Conservation (phyloP, 2,797 vertebrate genomes). For the Pseudotriccus pelzelni region DNA sequence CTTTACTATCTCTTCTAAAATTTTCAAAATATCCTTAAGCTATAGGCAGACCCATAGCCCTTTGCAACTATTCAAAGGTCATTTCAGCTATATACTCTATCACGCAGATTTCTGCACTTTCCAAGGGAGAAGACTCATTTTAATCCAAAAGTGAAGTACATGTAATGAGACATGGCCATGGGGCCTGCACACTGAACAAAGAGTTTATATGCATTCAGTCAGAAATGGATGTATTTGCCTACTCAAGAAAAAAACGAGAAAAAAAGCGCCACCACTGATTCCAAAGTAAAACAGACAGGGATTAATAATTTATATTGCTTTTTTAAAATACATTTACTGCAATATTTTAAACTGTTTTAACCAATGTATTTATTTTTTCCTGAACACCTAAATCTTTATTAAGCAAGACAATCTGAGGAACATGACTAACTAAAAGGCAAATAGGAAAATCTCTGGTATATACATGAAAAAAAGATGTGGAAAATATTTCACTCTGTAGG, state of each 20-base stretch:
- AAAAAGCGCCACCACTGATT: neutral
- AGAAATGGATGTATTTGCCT: neutral
- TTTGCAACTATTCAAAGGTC: slow-evolving; percentile 3
- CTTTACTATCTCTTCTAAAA: slow-evolving; percentile 11
- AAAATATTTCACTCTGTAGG: neutral
- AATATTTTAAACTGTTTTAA: neutral
- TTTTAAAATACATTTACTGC: neutral
- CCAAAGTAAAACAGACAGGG: neutral
- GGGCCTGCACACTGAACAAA: neutral
- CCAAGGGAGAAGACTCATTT: neutral
- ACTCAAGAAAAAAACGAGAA: neutral
- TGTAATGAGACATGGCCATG: neutral
- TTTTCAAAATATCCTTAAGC: slow-evolving; percentile 8
- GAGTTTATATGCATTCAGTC: neutral
- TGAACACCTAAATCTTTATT: neutral
- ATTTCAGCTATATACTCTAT: neutral
- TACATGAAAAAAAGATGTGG: accelerated
- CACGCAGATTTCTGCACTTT: neutral
- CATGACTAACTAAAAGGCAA: neutral
- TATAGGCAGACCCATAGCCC: neutral
- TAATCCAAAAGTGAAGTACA: slow-evolving; percentile 5
- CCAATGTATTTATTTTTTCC: neutral
- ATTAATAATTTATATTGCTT: neutral
- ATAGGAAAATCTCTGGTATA: neutral
- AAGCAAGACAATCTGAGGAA: neutral